Conservation (phyloP, 2,113 vertebrate genomes). For the Colinus virginianus region DNA sequence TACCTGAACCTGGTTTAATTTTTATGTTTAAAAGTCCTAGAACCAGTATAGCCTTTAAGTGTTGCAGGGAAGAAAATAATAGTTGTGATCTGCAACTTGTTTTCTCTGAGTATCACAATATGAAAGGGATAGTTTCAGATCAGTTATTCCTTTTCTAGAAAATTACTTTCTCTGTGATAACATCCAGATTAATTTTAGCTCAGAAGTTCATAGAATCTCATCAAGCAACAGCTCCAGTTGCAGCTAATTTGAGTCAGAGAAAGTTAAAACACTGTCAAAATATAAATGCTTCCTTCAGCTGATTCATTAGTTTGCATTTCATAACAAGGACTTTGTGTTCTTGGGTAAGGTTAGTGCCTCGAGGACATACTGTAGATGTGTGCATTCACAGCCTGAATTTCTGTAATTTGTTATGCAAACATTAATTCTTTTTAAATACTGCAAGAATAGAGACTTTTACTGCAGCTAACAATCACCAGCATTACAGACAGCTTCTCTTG, state of each 20-base stretch:
- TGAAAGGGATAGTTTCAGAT: background rate
- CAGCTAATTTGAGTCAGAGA: slow-evolving; percentile 28
- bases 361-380: slow-evolving; percentile 6
- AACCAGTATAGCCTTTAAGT: background rate
- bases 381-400: slow-evolving; percentile 1
- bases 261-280: slow-evolving; percentile 50
- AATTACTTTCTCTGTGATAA: slow-evolving; percentile 41
- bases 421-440: slow-evolving; percentile 47
- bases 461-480: background rate
- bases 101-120: background rate
- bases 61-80: background rate
- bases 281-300: slow-evolving; percentile 48
- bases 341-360: slow-evolving; percentile 42
- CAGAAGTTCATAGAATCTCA: slow-evolving; percentile 40
- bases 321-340: slow-evolving; percentile 31
- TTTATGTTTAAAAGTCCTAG: background rate
- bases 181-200: slow-evolving; percentile 48
- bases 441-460: slow-evolving; percentile 19
- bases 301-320: slow-evolving; percentile 26
- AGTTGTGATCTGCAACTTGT: background rate
- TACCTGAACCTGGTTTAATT: background rate
- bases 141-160: slow-evolving; percentile 29
- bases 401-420: slow-evolving; percentile 65
- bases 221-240: background rate
- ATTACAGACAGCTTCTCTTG: slow-evolving; percentile 9